Evolutionary conservation across 2,113 vertebrate genomes (phyloP).

Genomic region (Channa argus): DNA sequence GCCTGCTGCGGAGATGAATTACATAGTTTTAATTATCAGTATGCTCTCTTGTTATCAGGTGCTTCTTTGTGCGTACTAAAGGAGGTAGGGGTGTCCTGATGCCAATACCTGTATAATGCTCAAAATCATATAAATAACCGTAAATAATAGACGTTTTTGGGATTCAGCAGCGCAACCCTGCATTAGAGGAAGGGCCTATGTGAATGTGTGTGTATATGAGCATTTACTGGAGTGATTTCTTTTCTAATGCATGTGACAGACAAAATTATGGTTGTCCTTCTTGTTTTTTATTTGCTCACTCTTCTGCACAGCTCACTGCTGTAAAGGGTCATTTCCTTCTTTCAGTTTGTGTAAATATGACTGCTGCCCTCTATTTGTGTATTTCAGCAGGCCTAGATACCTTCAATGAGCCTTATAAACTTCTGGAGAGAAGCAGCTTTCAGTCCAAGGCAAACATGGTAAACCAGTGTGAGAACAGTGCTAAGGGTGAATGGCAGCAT

Average conservation of each 20-base stretch:
- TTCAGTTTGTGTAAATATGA: constrained; percentile 91
- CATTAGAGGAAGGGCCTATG: constrained; percentile 81
- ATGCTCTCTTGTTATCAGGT: too few species aligned
- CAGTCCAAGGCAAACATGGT: constrained; percentile 92
- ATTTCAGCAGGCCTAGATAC: constrained; percentile 91
- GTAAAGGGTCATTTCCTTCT: constrained; percentile 82
- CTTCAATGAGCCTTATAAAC: constrained; percentile 90
- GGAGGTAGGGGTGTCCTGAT: neutral
- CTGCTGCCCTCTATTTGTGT: constrained; percentile 85
- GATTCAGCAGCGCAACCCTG: too few species aligned
- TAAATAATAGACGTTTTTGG: too few species aligned
- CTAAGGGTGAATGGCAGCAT: constrained; percentile 90
- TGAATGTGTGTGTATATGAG: constrained; percentile 33
- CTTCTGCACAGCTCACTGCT: constrained; percentile 60
- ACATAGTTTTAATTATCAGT: neutral
- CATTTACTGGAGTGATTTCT: constrained; percentile 87
- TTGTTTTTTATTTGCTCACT: constrained; percentile 31
- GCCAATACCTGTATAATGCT: too few species aligned
- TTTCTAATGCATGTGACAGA: constrained; percentile 91
- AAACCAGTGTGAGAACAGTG: constrained; percentile 88
- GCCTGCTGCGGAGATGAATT: neutral
- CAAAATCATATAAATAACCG: too few species aligned
- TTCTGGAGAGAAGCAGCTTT: constrained; percentile 85
- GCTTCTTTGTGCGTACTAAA: neutral
- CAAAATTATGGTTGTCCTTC: constrained; percentile 86